A percentile compares a stretch with the other conserved stretches of the same genome.
Evolutionary conservation across 2,113 vertebrate genomes (phyloP).

Genomic region (Bambusicola thoracicus): DNA sequence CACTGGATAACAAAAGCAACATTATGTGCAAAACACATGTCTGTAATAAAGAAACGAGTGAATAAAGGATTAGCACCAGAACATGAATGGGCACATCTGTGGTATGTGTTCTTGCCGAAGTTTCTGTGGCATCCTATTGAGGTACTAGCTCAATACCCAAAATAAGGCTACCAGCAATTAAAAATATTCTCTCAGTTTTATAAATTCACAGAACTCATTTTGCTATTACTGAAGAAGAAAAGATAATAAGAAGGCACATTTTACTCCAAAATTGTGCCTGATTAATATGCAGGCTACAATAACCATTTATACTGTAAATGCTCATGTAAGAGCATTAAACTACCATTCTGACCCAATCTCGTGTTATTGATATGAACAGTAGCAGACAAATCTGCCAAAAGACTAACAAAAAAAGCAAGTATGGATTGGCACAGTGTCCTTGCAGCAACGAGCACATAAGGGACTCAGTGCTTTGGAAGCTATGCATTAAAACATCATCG

Average conservation of each 20-base stretch:
- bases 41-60: neutral
- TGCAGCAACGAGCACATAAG: neutral
- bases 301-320: neutral
- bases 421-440: neutral
- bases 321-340: neutral
- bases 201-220: neutral
- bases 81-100: neutral
- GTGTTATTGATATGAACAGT: neutral
- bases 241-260: neutral
- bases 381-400: neutral
- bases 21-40: slow-evolving; percentile 7
- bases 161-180: neutral
- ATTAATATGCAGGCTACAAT: neutral
- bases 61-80: slow-evolving; percentile 13
- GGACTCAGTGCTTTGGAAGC: neutral
- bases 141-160: neutral
- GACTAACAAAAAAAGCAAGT: neutral
- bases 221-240: neutral
- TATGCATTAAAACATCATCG: neutral
- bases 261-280: neutral
- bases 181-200: neutral
- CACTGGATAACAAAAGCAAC: slow-evolving; percentile 7
- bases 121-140: neutral
- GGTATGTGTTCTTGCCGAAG: neutral
- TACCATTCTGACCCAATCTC: neutral